Percentiles rank a stretch among this genome's conserved stretches.
phyloP scores from a whole-genome alignment of 2,113 vertebrate genomes.

The Ginglymostoma cirratum region DNA sequence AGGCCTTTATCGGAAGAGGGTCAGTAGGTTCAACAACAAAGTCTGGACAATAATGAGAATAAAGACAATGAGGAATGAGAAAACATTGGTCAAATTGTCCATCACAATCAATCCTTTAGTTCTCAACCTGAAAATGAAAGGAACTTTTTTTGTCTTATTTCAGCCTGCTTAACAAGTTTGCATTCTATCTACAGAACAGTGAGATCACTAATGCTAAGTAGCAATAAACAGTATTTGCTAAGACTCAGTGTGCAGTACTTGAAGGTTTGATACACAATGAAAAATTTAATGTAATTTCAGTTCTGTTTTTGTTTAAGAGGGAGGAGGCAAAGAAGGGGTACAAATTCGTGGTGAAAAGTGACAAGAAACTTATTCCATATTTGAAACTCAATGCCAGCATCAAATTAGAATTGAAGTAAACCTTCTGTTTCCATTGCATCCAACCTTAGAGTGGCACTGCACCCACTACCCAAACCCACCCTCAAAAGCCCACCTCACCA shows the following conservation, averaged over 20 bases:
- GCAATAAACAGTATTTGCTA: not conserved
- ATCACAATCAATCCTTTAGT: not conserved
- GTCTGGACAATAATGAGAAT: not conserved
- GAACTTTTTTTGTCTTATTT: not conserved
- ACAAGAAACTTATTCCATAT: not conserved
- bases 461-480: not conserved
- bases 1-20: not conserved
- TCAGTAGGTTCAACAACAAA: not conserved
- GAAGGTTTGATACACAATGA: not conserved
- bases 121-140: not conserved
- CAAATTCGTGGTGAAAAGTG: not conserved
- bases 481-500: not conserved
- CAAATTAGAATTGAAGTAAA: not conserved
- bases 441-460: not conserved
- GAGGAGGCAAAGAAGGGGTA: not conserved
- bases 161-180: not conserved
- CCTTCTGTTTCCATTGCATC: not conserved
- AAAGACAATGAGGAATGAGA: not conserved
- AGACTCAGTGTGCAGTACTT: not conserved
- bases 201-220: not conserved
- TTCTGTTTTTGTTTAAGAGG: not conserved
- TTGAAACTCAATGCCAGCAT: conserved; percentile 21
- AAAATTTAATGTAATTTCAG: not conserved
- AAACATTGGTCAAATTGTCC: not conserved
- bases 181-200: not conserved